Evolutionary conservation across 1,140 invertebrate genomes (phyloP).

Genomic region (Bombus huntii): DNA sequence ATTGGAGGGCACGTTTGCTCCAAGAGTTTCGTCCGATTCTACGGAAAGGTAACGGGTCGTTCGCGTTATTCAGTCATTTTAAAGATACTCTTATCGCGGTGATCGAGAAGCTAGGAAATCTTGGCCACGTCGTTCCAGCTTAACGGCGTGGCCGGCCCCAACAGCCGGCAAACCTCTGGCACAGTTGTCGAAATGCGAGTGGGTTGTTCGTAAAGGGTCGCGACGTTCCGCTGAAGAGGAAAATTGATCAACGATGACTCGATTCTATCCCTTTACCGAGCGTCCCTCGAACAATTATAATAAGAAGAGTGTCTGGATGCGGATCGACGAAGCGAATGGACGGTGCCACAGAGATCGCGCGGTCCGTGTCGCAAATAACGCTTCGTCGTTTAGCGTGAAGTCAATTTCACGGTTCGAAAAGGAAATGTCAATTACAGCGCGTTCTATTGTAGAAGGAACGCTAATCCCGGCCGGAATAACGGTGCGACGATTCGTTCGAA

Average conservation of each 20-base stretch:
- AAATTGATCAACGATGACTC: background rate
- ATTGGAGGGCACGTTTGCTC: too few species aligned
- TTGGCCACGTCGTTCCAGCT: background rate
- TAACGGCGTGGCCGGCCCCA: background rate
- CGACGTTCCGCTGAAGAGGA: too few species aligned
- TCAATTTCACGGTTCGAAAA: conserved; percentile 47
- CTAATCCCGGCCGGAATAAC: conserved; percentile 21
- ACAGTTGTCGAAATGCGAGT: background rate
- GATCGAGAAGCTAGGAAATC: background rate
- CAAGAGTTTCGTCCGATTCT: too few species aligned
- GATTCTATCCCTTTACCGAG: background rate
- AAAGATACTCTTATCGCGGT: background rate
- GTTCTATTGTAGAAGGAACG: background rate
- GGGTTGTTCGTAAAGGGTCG: background rate
- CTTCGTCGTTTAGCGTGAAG: conserved; percentile 17
- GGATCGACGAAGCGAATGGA: background rate
- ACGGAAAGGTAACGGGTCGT: too few species aligned
- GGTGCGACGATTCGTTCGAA: background rate
- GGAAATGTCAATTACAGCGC: conserved; percentile 22
- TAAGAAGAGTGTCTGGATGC: too few species aligned
- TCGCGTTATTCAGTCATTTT: too few species aligned
- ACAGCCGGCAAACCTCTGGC: background rate
- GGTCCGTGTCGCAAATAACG: background rate
- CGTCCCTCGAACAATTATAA: background rate
- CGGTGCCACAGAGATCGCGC: too few species aligned